A percentile compares a stretch with the other conserved stretches of the same genome.
Evolutionary conservation across 2,797 vertebrate genomes (phyloP).

Genomic region (Microctenopoma stevenorrisi): DNA sequence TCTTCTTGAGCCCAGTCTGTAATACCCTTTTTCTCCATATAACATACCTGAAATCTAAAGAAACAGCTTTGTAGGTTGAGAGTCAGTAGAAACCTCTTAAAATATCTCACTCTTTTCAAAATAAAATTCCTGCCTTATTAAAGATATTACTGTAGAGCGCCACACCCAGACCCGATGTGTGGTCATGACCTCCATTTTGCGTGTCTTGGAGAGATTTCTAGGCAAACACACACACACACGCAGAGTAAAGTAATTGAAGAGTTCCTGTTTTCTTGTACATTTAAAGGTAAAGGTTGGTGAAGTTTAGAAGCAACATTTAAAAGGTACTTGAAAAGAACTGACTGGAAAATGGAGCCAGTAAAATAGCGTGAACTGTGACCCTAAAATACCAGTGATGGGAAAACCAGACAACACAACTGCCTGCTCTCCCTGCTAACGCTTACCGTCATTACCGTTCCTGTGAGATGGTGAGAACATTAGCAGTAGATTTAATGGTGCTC

Average conservation of each 20-base stretch:
- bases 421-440: constrained; percentile 12
- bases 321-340: constrained; percentile 59
- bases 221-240: constrained; percentile 27
- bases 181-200: constrained; percentile 46
- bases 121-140: constrained; percentile 75
- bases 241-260: constrained; percentile 67
- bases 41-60: constrained; percentile 53
- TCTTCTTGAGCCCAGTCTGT: neutral
- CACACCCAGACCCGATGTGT: constrained; percentile 61
- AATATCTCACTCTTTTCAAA: constrained; percentile 62
- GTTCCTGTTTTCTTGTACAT: constrained; percentile 74
- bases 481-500: neutral
- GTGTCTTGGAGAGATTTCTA: constrained; percentile 40
- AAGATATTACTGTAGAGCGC: constrained; percentile 55
- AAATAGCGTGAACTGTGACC: constrained; percentile 47
- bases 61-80: constrained; percentile 54
- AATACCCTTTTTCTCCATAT: neutral
- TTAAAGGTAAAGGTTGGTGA: constrained; percentile 57
- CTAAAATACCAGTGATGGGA: constrained; percentile 47
- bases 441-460: constrained; percentile 3
- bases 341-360: constrained; percentile 57
- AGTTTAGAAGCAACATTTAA: constrained; percentile 53
- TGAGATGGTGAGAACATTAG: neutral
- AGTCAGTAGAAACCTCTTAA: constrained; percentile 49
- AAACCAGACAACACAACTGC: constrained; percentile 17